Evolutionary conservation across 2,113 vertebrate genomes (phyloP).

Genomic region (Nerophis ophidion): DNA sequence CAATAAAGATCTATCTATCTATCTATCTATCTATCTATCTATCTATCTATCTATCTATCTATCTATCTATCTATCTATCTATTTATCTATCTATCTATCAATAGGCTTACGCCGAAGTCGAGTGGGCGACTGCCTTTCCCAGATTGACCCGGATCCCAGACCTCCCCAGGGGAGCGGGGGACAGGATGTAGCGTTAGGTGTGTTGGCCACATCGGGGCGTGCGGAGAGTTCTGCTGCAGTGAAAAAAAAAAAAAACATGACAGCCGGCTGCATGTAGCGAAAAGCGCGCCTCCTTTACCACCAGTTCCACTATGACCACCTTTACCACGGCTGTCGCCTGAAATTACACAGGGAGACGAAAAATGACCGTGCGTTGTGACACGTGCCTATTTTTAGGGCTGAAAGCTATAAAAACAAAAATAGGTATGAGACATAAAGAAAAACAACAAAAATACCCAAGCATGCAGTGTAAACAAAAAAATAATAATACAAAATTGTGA

Average conservation of each 20-base stretch:
- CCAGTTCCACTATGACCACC: slow-evolving; percentile 8
- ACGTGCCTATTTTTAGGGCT: slow-evolving; percentile 16
- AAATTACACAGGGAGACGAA: slow-evolving; percentile 18
- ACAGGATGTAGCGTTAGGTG: slow-evolving; percentile 13
- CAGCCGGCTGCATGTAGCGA: slow-evolving; percentile 35
- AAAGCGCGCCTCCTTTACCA: slow-evolving; percentile 26
- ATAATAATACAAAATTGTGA: too few species aligned
- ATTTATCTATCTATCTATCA: too few species aligned
- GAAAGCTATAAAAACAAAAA: slow-evolving; percentile 14
- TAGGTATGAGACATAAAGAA: slow-evolving; percentile 7
- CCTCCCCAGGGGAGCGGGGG: background rate
- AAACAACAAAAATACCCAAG: too few species aligned
- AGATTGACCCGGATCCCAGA: slow-evolving; percentile 42
- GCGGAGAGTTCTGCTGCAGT: slow-evolving; percentile 42
- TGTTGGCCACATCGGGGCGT: slow-evolving; percentile 36
- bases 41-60: too few species aligned
- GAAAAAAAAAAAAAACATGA: slow-evolving; percentile 11
- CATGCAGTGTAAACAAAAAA: too few species aligned
- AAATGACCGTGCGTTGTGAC: slow-evolving; percentile 16
- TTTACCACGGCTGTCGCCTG: slow-evolving; percentile 17
- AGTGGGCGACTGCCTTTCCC: slow-evolving; percentile 29
- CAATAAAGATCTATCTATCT: too few species aligned
- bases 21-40: too few species aligned
- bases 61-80: too few species aligned
- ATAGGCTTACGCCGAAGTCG: slow-evolving; percentile 39